Evolutionary conservation across 2,888 invertebrate genomes (phyloP), one percentile per base, ranked within the genome.

Genomic region (Diarsia rubi): DNA sequence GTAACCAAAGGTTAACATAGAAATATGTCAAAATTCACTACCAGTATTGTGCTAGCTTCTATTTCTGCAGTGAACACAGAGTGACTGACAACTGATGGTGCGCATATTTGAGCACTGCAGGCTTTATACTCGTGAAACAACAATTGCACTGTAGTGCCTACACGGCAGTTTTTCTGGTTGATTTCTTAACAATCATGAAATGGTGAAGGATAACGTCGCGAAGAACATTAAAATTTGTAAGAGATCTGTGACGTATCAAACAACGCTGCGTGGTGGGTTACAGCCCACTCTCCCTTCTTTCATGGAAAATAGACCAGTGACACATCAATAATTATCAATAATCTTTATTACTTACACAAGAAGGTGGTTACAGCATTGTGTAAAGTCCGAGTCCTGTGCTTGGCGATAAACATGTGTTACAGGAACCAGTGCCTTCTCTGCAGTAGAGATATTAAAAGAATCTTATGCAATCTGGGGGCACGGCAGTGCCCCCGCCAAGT

Each of bases 31-130:
- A 19, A 49, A 44, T 49, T 44, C 44, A 45, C 37, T 57, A 24
- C 24, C 5, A 5, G 24, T 24, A 11, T 42, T 74, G 45, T 65
- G 19, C 6, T 19, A 14, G 11, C 5, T 67, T 12, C 3, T 12
- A 8, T 57, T 77, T 16, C 8, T 54, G 6, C 11, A 27, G 27
- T 57, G 45, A 77, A 42, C n/a, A 21, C 8, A n/a, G 24, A 45
- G 19, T 67, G 47, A 77, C 27, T 42, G 74, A 67, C 47, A 75
- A n/a, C 19, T 77, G 57, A 47, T 42, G 45, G 27, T 44, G 8
- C 11, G 14, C 19, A 67, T 57, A 47, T 68, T 78, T 78, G 16
- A 68, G 27, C 77, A 21, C 16, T 47, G 31, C 16, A 44, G 0
- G 0, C 16, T 54, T n/a, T 64, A 6, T 47, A 11, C 16, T 42